Base-by-base conservation (phyloP, 2,113 vertebrate genomes). In the Vimba vimba region DNA sequence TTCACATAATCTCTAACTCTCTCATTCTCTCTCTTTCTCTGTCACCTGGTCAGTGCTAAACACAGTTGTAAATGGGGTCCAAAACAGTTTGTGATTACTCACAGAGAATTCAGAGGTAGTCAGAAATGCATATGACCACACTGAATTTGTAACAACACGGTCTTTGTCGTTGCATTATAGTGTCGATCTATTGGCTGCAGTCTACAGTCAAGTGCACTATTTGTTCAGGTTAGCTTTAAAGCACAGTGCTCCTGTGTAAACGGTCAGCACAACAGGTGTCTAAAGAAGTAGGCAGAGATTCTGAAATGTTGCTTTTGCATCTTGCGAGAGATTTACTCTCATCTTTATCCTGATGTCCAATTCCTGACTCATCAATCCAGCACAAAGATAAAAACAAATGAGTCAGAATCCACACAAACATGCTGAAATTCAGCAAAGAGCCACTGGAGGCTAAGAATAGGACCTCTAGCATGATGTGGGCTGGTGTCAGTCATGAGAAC, bases 351-450 rank as follows among this genome's bases (percentile, higher is more conserved):
- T 64, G n/a, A 27, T 80, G 39, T 47, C 39, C 39, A 74, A 45
- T 45, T 64, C n/a, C 39, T 43, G 57, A 80, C 59, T 64, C 78
- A 80, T 12, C 59, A 80, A 45, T 80, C 21, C 59, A 80, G 36
- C 59, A 82, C 39, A 69, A 43, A 82, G 62, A 33, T 33, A 82
- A 82, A 82, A 82, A 82, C 79, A 82, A 82, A 68, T 82, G 79
- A 82, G 25, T 68, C 60, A 52, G 62, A 68, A 43, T 64, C 59
- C 60, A 66, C 79, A 39, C 43, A 27, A 81, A 66, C 13, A 66
- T 66, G 79, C 79, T 13, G 59, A n/a, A 69, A 82, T 69, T 68
- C 43, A 68, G 27, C 4, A 21, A 68, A 69, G 43, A 33, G 43
- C 62, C 25, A 30, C 43, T 68, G 62, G 60, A 30, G 79, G 25